Base-by-base conservation (phyloP, 2,888 invertebrate genomes). In the Sesia apiformis region DNA sequence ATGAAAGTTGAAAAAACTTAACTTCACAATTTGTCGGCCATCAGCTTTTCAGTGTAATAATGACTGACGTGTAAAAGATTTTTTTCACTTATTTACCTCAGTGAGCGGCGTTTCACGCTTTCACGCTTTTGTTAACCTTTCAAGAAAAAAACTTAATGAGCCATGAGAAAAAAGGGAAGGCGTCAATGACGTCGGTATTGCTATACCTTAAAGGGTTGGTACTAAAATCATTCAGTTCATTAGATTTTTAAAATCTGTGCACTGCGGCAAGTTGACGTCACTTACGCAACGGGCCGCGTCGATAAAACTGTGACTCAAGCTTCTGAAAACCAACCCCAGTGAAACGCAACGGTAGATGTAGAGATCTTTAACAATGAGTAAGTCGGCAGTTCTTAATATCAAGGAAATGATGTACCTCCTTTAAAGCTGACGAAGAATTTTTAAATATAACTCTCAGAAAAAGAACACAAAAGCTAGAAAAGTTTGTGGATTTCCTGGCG, bases 81-180 rank as follows among this genome's bases (percentile, higher is more conserved):
- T 66, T 50, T 72, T 72, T 69, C 69, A 62, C 67, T 67, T 68
- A 59, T 74, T 74, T 70, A 67, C 72, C 69, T 65, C 60, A 64
- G 58, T 62, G 61, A 65, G 56, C 57, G 61, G 60, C 65, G 58
- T 55, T 81, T 81, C 65, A 82, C 78, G 79, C 74, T 68, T 68
- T 72, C 66, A 75, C 73, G 81, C 76, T 66, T 71, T 64, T 74
- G 69, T 81, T 78, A 77, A 71, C 79, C 76, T 79, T 80, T 78
- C 77, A 78, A 81, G 80, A 80, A 81, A 83, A 77, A 78, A 50
- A 76, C 63, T 64, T 75, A 81, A 80, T 83, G 79, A 80, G 69
- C 75, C 72, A 66, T 78, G 63, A 67, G 65, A 63, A 70, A 73
- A 72, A 76, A 73, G 71, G 70, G 69, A 72, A 68, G 62, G 70